Percentiles rank a stretch among this genome's conserved stretches.
These are phyloP conservation scores for Petrophora chlorosata DNA, from an alignment of 2,888 invertebrate genomes.

Conservation along the genomic window DNA sequence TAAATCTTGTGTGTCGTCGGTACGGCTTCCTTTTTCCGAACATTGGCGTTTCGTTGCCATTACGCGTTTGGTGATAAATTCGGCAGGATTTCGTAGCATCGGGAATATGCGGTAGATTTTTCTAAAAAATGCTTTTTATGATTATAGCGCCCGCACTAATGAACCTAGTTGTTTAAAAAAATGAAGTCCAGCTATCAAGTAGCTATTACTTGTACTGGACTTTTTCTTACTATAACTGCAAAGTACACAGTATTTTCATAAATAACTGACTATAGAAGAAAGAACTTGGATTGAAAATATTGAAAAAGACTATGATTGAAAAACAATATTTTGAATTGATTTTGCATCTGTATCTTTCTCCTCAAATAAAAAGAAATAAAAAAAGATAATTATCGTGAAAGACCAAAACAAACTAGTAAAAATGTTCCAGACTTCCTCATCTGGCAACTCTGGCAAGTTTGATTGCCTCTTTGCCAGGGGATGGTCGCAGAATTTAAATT, in stretches of 20 bases:
- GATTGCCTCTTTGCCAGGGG: slow-evolving; percentile 54
- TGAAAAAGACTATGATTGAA: no score
- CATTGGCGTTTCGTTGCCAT: slow-evolving; percentile 43
- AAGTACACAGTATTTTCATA: no score
- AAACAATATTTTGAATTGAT: no score
- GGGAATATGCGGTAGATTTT: slow-evolving; percentile 42
- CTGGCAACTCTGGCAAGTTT: slow-evolving; percentile 71
- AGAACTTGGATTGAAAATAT: no score
- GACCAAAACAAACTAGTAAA: slow-evolving; percentile 37
- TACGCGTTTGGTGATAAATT: slow-evolving; percentile 58
- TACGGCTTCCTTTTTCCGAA: slow-evolving; percentile 44
- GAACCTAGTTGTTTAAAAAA: no score
- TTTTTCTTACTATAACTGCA: no score
- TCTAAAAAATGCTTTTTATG: no score
- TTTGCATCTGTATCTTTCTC: no score
- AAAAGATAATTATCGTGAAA: slow-evolving; percentile 48
- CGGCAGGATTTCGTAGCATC: slow-evolving; percentile 29
- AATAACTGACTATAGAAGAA: no score
- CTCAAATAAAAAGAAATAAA: slow-evolving; percentile 65
- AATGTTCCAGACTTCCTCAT: slow-evolving; percentile 57
- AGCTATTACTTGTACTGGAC: no score
- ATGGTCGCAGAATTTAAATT: slow-evolving; percentile 59
- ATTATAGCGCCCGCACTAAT: no score
- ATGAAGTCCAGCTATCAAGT: no score
- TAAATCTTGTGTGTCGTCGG: slow-evolving; percentile 46